These are phyloP conservation scores for Solenopsis fugax DNA, from an alignment of 1,140 invertebrate genomes.

Conservation along the genomic window DNA sequence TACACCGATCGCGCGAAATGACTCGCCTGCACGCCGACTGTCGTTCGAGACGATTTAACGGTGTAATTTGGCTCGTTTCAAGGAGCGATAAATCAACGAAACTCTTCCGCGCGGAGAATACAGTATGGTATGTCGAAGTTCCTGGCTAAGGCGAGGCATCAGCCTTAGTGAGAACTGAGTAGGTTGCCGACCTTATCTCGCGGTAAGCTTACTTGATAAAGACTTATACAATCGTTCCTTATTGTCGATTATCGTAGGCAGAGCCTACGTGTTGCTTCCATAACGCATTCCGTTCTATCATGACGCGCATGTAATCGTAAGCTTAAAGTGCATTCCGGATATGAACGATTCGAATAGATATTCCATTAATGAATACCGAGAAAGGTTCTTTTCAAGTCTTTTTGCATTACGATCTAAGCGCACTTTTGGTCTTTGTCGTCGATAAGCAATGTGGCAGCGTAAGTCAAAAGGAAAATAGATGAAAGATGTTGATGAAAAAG, in stretches of 20 bases:
- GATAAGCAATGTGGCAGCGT: background rate
- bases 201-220: constrained; percentile 65
- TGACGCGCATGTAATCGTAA: constrained; percentile 29
- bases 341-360: constrained; percentile 11
- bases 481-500: background rate
- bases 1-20: constrained; percentile 44
- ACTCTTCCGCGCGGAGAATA: constrained; percentile 40
- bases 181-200: constrained; percentile 57
- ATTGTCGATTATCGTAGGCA: constrained; percentile 64
- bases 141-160: constrained; percentile 22
- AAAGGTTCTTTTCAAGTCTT: background rate
- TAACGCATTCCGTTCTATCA: constrained; percentile 41
- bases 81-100: constrained; percentile 57
- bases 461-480: background rate
- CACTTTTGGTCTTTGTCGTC: background rate
- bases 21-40: constrained; percentile 49
- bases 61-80: constrained; percentile 62
- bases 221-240: constrained; percentile 47
- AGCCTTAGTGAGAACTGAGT: constrained; percentile 26
- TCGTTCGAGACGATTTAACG: constrained; percentile 59
- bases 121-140: constrained; percentile 18
- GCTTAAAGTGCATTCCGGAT: background rate
- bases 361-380: constrained; percentile 4
- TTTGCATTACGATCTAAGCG: background rate
- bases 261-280: background rate